Evolutionary conservation across 2,888 invertebrate species (phyloP).

Genomic region (Hipparchia semele): DNA sequence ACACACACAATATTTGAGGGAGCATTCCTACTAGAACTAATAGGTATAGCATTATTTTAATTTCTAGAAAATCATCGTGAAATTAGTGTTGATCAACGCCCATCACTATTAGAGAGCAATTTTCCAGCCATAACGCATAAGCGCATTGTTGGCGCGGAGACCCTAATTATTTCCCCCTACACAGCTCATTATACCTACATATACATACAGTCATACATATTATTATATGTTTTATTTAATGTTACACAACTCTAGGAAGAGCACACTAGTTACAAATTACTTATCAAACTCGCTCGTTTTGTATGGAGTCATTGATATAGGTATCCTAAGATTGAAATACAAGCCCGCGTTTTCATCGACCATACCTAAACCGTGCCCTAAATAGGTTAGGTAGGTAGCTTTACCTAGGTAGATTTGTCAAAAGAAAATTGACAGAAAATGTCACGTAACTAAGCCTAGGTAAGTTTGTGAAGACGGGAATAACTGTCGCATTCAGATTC

Average conservation of each 20-base stretch:
- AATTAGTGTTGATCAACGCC: neutral
- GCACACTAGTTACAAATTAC: slow-evolving; percentile 22
- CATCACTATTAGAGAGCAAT: slow-evolving; percentile 40
- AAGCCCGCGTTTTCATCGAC: too few species aligned
- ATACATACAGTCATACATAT: neutral
- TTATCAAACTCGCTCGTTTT: neutral
- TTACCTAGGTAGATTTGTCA: too few species aligned
- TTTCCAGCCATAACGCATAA: slow-evolving; percentile 37
- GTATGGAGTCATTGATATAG: neutral
- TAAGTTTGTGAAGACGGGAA: too few species aligned
- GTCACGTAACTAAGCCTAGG: too few species aligned
- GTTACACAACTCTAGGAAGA: slow-evolving; percentile 12
- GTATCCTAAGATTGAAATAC: neutral
- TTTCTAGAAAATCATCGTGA: neutral
- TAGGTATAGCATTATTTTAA: too few species aligned
- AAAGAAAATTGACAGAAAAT: too few species aligned
- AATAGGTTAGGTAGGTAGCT: too few species aligned
- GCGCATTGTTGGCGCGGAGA: slow-evolving; percentile 10
- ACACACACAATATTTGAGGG: too few species aligned
- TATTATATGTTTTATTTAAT: slow-evolving; percentile 4
- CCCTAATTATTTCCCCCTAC: slow-evolving; percentile 16
- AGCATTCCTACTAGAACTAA: too few species aligned
- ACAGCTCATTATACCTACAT: slow-evolving; percentile 2
- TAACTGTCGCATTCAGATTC: too few species aligned
- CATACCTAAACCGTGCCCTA: too few species aligned